Evolutionary conservation across 2,888 invertebrate species (phyloP).

Genomic region (Tipula lateralis): DNA sequence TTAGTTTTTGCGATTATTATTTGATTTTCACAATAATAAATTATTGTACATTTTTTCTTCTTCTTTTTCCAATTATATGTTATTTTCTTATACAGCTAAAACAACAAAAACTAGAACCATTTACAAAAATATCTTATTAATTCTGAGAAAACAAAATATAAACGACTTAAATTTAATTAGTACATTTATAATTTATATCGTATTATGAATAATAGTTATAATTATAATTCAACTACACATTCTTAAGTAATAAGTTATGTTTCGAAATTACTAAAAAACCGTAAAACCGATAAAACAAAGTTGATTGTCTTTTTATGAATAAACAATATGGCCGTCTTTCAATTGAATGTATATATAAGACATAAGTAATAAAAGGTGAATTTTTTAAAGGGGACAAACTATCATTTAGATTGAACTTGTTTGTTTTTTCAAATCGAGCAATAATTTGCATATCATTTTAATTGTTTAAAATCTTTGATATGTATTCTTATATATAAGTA

Average conservation of each 20-base stretch:
- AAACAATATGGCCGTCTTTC: slow-evolving; percentile 14
- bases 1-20: background rate
- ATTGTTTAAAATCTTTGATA: background rate
- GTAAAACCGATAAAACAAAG: background rate
- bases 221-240: background rate
- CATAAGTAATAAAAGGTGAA: background rate
- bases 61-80: background rate
- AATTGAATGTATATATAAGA: background rate
- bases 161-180: background rate
- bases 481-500: no score
- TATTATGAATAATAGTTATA: background rate
- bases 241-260: background rate
- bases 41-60: background rate
- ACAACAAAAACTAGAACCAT: background rate
- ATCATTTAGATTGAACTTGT: no score
- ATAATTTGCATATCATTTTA: background rate
- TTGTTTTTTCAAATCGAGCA: background rate
- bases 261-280: background rate
- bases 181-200: background rate
- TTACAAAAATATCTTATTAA: background rate
- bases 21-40: slow-evolving; percentile 2
- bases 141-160: background rate
- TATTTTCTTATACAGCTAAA: background rate
- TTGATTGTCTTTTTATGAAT: background rate
- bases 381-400: background rate